Conservation (phyloP, 2,888 invertebrate genomes). For the Fissipunctia ypsillon region DNA sequence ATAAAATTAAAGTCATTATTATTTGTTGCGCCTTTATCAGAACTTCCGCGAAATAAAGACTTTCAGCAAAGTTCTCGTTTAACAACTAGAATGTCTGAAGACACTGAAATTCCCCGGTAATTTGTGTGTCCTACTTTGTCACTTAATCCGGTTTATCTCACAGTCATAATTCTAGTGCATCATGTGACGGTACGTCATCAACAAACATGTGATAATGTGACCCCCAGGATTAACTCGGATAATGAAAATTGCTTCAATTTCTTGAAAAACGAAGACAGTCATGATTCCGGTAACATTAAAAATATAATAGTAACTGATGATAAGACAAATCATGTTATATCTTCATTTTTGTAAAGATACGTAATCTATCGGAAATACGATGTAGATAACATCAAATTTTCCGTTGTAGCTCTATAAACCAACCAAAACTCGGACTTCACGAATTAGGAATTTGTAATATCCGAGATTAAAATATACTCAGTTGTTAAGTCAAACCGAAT, state of each 20-base stretch:
- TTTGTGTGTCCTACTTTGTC: slow-evolving; percentile 21
- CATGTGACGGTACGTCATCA: slow-evolving; percentile 46
- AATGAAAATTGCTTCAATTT: slow-evolving; percentile 37
- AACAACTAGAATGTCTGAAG: slow-evolving; percentile 3
- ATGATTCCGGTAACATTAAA: slow-evolving; percentile 2
- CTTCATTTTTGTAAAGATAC: neutral
- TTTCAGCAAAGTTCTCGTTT: neutral
- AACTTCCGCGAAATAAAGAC: neutral
- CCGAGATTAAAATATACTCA: slow-evolving; percentile 27
- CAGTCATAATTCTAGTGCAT: slow-evolving; percentile 35
- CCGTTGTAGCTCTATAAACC: neutral
- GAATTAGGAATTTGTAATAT: slow-evolving; percentile 16
- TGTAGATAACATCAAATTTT: slow-evolving; percentile 3
- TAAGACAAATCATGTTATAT: neutral
- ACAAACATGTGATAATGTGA: slow-evolving; percentile 11
- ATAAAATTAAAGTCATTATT: neutral
- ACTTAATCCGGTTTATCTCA: slow-evolving; percentile 40
- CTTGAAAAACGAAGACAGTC: slow-evolving; percentile 9
- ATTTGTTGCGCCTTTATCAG: neutral
- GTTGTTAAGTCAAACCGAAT: slow-evolving; percentile 18
- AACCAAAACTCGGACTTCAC: neutral
- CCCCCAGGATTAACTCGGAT: slow-evolving; percentile 34
- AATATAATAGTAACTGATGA: neutral
- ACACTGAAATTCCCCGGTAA: slow-evolving; percentile 2
- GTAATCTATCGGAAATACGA: slow-evolving; percentile 3